Evolutionary conservation across 2,797 vertebrate genomes (phyloP).

Genomic region (Lerista edwardsae): DNA sequence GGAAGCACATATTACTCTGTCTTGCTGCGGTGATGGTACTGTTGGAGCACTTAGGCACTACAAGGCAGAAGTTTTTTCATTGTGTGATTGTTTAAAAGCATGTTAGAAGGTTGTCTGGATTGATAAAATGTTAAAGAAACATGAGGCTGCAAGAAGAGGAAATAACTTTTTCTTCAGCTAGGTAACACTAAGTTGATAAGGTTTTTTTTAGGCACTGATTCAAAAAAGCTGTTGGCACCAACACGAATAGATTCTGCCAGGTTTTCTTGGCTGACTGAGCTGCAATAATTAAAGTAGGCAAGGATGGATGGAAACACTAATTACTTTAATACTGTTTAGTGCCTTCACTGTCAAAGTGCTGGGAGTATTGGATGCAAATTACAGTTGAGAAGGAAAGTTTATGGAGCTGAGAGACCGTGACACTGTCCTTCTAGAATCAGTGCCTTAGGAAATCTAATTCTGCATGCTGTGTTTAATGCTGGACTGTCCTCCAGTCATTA

Average conservation of each 20-base stretch:
- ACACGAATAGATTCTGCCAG: constrained; percentile 18
- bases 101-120: neutral
- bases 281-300: constrained; percentile 54
- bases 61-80: neutral
- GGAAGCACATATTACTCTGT: neutral
- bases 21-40: neutral
- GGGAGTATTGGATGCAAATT: neutral
- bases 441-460: neutral
- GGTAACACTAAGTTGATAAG: neutral
- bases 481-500: neutral
- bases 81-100: neutral
- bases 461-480: neutral
- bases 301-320: neutral
- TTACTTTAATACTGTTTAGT: constrained; percentile 27
- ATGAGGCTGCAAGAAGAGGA: accelerated
- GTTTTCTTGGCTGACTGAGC: constrained; percentile 24
- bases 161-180: neutral
- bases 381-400: neutral
- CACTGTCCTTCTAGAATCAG: neutral
- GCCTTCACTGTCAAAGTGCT: neutral
- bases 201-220: neutral
- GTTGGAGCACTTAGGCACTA: neutral
- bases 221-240: neutral
- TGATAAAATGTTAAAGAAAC: constrained; percentile 7
- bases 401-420: neutral